These are phyloP conservation scores for Telmatherina bonti DNA, from an alignment of 2,797 vertebrate species.

Conservation along the genomic window DNA sequence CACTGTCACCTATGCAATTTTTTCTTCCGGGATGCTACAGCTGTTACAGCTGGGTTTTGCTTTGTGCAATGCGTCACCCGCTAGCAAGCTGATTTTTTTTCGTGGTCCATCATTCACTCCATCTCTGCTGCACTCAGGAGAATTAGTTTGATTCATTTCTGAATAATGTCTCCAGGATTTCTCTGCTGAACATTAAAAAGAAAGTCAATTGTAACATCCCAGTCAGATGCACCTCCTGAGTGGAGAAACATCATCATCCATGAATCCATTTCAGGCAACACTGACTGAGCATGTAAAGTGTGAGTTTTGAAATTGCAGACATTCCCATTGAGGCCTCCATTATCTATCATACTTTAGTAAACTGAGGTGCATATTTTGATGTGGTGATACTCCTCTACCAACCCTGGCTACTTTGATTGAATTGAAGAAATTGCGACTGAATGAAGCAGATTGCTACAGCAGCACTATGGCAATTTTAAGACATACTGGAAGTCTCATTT, in stretches of 20 bases:
- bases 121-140: slow-evolving; percentile 10
- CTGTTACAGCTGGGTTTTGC: too few relatives aligned
- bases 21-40: too few relatives aligned
- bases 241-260: neutral
- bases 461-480: slow-evolving; percentile 41
- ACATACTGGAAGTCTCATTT: slow-evolving; percentile 52
- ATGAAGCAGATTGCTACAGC: slow-evolving; percentile 50
- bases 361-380: slow-evolving; percentile 24
- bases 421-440: slow-evolving; percentile 46
- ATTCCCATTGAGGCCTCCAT: slow-evolving; percentile 36
- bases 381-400: slow-evolving; percentile 7
- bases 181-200: slow-evolving; percentile 4
- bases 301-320: slow-evolving; percentile 33
- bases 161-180: neutral
- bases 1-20: too few relatives aligned
- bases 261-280: slow-evolving; percentile 10
- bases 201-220: neutral
- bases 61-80: too few relatives aligned
- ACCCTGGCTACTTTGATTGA: slow-evolving; percentile 31
- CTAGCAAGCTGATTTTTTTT: too few relatives aligned
- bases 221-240: neutral
- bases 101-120: slow-evolving; percentile 30
- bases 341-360: slow-evolving; percentile 44
- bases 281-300: slow-evolving; percentile 25
- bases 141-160: slow-evolving; percentile 12